phyloP scores from a whole-genome alignment of 1,140 invertebrate genomes.

The Phymastichus coffea region DNA sequence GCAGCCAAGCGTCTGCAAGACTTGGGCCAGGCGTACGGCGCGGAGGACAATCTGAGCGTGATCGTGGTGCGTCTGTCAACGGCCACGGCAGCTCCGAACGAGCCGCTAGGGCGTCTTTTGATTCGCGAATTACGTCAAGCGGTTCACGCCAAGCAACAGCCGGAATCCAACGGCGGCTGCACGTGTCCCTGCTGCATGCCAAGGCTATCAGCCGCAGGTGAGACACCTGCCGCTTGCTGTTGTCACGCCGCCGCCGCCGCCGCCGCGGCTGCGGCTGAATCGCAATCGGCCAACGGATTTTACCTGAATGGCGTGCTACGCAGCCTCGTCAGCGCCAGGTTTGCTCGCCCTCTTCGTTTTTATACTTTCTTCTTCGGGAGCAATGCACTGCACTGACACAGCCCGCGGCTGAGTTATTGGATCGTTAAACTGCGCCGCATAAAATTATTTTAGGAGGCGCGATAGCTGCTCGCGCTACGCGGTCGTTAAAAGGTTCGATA shows the following conservation, averaged over 20 bases:
- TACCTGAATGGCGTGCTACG: constrained; percentile 53
- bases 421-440: no score
- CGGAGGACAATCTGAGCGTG: constrained; percentile 77
- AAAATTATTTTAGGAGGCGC: no score
- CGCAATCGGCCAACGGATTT: constrained; percentile 39
- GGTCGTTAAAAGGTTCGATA: no score
- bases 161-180: constrained; percentile 38
- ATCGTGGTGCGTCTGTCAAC: constrained; percentile 67
- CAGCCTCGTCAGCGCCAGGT: constrained; percentile 48
- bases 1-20: constrained; percentile 80
- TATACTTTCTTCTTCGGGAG: no score
- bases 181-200: constrained; percentile 53
- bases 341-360: no score
- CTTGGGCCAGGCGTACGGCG: constrained; percentile 78
- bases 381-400: no score
- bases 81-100: constrained; percentile 43
- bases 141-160: constrained; percentile 43
- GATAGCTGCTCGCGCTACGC: no score
- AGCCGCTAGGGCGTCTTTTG: constrained; percentile 50
- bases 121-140: constrained; percentile 75
- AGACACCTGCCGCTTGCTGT: constrained; percentile 45
- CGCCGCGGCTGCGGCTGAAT: not conserved
- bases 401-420: no score
- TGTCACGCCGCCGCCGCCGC: constrained; percentile 40
- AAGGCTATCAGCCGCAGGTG: constrained; percentile 37